Conservation (phyloP, 2,113 vertebrate species). For the Heloderma charlesbogerti region DNA sequence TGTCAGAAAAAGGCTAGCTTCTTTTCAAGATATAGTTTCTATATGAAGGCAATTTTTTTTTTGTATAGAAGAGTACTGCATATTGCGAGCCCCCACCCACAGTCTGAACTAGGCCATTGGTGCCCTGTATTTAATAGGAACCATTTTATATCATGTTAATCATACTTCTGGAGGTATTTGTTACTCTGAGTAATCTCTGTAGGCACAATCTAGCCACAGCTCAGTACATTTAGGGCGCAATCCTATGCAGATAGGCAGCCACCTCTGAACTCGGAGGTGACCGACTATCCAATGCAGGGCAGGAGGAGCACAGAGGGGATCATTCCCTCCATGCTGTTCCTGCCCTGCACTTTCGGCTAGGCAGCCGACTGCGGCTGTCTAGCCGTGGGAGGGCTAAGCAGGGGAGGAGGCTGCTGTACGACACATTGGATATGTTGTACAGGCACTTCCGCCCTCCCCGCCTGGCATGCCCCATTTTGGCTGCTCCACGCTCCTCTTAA, state of each 20-base stretch:
- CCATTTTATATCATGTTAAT: neutral
- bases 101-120: neutral
- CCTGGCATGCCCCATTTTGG: too few relatives aligned
- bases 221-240: neutral
- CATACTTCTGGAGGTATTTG: neutral
- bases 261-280: too few relatives aligned
- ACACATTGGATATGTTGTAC: too few relatives aligned
- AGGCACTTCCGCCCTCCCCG: too few relatives aligned
- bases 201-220: neutral
- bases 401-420: too few relatives aligned
- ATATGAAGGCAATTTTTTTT: neutral
- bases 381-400: too few relatives aligned
- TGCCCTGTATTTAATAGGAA: neutral
- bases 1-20: neutral
- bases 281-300: too few relatives aligned
- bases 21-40: neutral
- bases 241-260: too few relatives aligned
- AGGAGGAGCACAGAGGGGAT: too few relatives aligned
- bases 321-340: too few relatives aligned
- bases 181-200: neutral
- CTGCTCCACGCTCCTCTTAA: neutral
- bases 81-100: neutral
- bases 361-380: too few relatives aligned
- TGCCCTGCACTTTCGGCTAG: too few relatives aligned
- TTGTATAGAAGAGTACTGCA: neutral